These are phyloP conservation scores for Gari tellinella DNA, from an alignment of 2,888 invertebrate species.

Conservation along the genomic window DNA sequence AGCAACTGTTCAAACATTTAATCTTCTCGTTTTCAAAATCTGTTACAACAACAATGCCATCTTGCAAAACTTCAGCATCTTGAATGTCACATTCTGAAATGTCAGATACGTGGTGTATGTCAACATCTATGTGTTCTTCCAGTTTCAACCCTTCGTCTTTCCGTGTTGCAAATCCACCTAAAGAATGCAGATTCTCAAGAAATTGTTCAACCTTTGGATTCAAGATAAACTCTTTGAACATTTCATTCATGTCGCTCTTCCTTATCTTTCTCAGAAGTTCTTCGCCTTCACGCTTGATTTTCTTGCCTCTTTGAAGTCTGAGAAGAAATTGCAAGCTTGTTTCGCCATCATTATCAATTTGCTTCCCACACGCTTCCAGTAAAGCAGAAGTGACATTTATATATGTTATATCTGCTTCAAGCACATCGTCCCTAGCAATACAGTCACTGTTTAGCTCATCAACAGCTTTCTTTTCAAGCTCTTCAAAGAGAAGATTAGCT, in stretches of 20 bases:
- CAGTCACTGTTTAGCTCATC: constrained; percentile 42
- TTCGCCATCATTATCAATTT: not conserved
- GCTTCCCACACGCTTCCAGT: not conserved
- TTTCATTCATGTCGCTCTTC: too few relatives aligned
- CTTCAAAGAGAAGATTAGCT: constrained; percentile 22
- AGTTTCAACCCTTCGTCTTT: too few relatives aligned
- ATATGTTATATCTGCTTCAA: constrained; percentile 16
- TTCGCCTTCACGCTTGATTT: too few relatives aligned
- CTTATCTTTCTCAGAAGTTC: too few relatives aligned
- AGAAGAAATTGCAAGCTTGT: not conserved
- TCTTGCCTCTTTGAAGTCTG: too few relatives aligned
- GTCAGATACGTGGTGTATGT: too few relatives aligned
- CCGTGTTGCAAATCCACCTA: too few relatives aligned
- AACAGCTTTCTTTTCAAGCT: constrained; percentile 23
- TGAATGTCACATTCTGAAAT: constrained; percentile 4
- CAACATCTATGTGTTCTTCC: too few relatives aligned
- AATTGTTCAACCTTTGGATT: too few relatives aligned
- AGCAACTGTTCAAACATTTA: too few relatives aligned
- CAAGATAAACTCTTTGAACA: too few relatives aligned
- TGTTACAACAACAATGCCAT: constrained; percentile 24
- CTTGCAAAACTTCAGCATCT: not conserved
- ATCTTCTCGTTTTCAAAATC: constrained; percentile 20
- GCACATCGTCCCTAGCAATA: constrained; percentile 23
- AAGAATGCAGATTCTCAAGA: too few relatives aligned
- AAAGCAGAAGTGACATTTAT: not conserved